phyloP scores from a whole-genome alignment of 2,113 vertebrate genomes.

The Hydrolagus affinis region DNA sequence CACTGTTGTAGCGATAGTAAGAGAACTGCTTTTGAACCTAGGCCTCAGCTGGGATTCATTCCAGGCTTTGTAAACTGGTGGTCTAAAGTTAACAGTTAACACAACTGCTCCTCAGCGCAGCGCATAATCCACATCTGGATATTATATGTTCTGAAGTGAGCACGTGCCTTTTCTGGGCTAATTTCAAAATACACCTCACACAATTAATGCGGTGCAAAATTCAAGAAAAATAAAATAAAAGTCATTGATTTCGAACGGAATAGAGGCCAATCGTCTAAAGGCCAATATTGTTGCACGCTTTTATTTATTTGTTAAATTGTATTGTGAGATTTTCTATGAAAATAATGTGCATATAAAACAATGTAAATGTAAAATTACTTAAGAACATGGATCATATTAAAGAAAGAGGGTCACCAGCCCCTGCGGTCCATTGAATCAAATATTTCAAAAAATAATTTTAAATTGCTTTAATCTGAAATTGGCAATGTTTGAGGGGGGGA shows the following conservation, averaged over 20 bases:
- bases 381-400: too few relatives aligned
- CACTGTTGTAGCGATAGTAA: background rate
- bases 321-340: background rate
- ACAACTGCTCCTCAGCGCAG: background rate
- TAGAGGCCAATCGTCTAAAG: background rate
- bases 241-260: background rate
- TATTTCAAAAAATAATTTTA: too few relatives aligned
- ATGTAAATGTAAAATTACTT: too few relatives aligned
- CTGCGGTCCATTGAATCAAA: too few relatives aligned
- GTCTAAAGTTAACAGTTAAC: background rate
- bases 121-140: background rate
- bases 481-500: too few relatives aligned
- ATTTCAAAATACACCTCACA: background rate
- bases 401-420: too few relatives aligned
- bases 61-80: background rate
- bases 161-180: background rate
- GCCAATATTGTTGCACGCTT: background rate
- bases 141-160: background rate
- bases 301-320: background rate
- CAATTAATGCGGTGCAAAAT: background rate
- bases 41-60: background rate
- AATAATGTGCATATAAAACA: background rate
- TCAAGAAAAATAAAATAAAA: background rate
- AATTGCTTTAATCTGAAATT: too few relatives aligned
- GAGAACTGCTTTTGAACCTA: background rate